Percentiles rank a stretch among this genome's conserved stretches.
These are phyloP conservation scores for Peromyscus melanophrys DNA, from an alignment of 2,797 vertebrate genomes.

Conservation along the genomic window DNA sequence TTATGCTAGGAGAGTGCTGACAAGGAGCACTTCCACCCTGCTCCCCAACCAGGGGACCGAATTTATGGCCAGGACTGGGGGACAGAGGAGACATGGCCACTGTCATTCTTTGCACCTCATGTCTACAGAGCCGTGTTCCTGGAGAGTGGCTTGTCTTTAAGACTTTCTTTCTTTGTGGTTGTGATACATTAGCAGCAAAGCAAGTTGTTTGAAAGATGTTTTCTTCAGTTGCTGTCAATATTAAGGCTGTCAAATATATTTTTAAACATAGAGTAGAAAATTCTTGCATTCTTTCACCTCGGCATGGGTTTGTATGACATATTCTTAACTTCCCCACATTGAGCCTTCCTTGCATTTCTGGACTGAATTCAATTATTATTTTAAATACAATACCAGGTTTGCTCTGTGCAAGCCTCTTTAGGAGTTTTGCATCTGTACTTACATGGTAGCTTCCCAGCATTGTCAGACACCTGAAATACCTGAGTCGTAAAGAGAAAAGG, in stretches of 20 bases:
- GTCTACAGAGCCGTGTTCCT: neutral
- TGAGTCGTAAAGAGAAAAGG: neutral
- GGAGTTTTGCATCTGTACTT: neutral
- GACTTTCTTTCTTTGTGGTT: slow-evolving; percentile 47
- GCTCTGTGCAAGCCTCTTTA: neutral
- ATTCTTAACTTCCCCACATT: neutral
- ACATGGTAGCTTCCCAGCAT: neutral
- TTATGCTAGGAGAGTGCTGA: neutral
- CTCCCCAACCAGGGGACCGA: neutral
- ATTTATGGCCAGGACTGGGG: neutral
- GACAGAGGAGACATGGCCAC: neutral
- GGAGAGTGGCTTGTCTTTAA: neutral
- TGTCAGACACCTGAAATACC: neutral
- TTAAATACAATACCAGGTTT: neutral
- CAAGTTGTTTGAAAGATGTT: neutral
- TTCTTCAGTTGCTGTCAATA: neutral
- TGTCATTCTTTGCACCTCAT: neutral
- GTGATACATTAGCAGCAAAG: neutral
- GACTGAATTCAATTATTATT: neutral
- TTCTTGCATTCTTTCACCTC: neutral
- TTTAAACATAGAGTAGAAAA: neutral
- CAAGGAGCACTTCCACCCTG: neutral
- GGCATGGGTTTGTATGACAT: neutral
- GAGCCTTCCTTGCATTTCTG: slow-evolving; percentile 5
- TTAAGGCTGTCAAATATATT: neutral